These are phyloP conservation scores for Sesia bembeciformis DNA, from an alignment of 2,888 invertebrate genomes.

Conservation along the genomic window DNA sequence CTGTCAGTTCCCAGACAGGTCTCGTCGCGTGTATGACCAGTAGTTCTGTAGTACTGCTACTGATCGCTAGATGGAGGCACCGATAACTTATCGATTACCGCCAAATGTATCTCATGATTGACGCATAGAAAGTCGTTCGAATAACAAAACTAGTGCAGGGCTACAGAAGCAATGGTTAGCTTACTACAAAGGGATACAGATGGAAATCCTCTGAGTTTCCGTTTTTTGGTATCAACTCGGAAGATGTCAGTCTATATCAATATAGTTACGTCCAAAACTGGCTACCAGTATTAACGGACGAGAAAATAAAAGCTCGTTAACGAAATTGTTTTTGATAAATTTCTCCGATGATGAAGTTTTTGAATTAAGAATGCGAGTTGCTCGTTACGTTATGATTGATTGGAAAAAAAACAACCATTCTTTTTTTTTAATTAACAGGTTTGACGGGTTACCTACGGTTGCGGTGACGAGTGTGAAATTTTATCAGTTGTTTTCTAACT, in stretches of 20 bases:
- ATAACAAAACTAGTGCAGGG: constrained; percentile 1
- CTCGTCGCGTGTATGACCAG: constrained; percentile 16
- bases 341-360: constrained; percentile 15
- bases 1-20: constrained; percentile 19
- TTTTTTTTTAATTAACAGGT: neutral
- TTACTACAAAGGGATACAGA: constrained; percentile 21
- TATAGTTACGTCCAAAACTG: constrained; percentile 20
- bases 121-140: constrained; percentile 43
- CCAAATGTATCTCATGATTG: constrained; percentile 40
- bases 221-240: constrained; percentile 7
- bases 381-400: neutral
- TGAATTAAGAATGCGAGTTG: neutral
- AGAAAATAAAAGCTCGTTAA: constrained; percentile 43
- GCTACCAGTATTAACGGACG: constrained; percentile 46
- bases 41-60: constrained; percentile 32
- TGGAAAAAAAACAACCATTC: neutral
- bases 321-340: constrained; percentile 46
- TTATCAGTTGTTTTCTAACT: neutral
- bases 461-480: neutral
- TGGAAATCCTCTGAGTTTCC: constrained; percentile 13
- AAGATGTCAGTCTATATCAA: constrained; percentile 16
- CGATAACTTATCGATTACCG: constrained; percentile 55
- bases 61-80: constrained; percentile 48
- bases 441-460: neutral
- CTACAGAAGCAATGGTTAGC: neutral